phyloP scores from a whole-genome alignment of 2,797 vertebrate species.

The Chiropotes sagulatus region DNA sequence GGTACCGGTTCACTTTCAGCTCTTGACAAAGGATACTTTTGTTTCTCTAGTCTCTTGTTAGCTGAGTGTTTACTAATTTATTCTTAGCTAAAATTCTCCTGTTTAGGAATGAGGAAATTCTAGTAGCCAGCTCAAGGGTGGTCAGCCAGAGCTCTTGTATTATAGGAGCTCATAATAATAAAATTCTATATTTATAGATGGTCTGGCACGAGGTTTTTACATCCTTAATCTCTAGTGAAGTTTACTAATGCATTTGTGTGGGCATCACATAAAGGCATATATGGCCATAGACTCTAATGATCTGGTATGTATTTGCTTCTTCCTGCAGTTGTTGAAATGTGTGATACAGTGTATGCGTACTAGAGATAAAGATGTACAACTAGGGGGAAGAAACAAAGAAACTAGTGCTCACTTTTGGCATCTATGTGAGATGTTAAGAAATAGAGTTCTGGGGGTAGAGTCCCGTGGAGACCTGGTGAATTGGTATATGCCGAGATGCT shows the following conservation, averaged over 20 bases:
- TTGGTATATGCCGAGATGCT: background rate
- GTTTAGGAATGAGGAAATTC: slow-evolving; percentile 34
- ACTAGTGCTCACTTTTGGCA: background rate
- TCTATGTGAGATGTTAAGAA: background rate
- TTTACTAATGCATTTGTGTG: background rate
- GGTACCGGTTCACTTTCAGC: background rate
- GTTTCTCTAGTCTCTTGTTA: background rate
- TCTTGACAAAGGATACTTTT: slow-evolving; percentile 17
- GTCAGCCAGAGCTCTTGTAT: background rate
- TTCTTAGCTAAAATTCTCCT: slow-evolving; percentile 3
- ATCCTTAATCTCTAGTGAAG: background rate
- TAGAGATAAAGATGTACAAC: background rate
- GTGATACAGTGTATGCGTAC: background rate
- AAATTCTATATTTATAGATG: slow-evolving; percentile 10
- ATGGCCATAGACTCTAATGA: background rate
- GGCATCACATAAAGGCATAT: background rate
- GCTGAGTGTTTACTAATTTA: background rate
- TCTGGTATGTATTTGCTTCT: slow-evolving; percentile 6
- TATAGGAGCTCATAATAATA: background rate
- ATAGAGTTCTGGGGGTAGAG: background rate
- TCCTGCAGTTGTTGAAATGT: slow-evolving; percentile 1
- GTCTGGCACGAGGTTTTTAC: background rate
- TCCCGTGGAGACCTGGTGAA: background rate
- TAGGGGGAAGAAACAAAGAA: slow-evolving; percentile 26
- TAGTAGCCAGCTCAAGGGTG: background rate